Evolutionary conservation across 2,113 vertebrate genomes (phyloP).

Genomic region (Drymodes brunneopygia): DNA sequence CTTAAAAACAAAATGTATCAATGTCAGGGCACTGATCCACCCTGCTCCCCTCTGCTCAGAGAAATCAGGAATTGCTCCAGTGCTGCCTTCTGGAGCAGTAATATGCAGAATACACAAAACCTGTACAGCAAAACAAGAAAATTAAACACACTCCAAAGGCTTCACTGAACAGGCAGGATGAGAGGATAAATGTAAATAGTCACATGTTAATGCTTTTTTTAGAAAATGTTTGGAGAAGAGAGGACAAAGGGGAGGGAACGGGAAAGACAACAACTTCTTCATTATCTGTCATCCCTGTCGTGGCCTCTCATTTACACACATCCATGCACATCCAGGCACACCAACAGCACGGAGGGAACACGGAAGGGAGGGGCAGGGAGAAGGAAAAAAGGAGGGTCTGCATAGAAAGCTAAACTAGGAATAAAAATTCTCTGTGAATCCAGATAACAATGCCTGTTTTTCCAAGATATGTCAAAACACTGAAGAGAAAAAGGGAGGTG

Average conservation of each 20-base stretch:
- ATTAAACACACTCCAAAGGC: neutral
- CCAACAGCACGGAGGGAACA: neutral
- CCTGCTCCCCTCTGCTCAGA: neutral
- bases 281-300: neutral
- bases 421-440: neutral
- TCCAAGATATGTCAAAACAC: neutral
- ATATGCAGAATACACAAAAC: neutral
- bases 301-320: neutral
- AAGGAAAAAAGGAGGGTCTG: neutral
- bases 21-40: fast-evolving
- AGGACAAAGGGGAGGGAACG: neutral
- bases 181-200: neutral
- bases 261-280: neutral
- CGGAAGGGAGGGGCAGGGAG: neutral
- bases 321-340: neutral
- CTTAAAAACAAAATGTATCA: neutral
- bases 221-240: neutral
- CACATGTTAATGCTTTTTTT: neutral
- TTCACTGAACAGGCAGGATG: neutral
- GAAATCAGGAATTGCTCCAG: neutral
- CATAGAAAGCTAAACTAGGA: neutral
- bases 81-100: neutral
- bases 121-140: neutral
- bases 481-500: neutral
- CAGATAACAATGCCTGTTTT: neutral